These are phyloP conservation scores for Spheniscus mendiculus DNA, from an alignment of 2,113 vertebrate species.

Conservation along the genomic window DNA sequence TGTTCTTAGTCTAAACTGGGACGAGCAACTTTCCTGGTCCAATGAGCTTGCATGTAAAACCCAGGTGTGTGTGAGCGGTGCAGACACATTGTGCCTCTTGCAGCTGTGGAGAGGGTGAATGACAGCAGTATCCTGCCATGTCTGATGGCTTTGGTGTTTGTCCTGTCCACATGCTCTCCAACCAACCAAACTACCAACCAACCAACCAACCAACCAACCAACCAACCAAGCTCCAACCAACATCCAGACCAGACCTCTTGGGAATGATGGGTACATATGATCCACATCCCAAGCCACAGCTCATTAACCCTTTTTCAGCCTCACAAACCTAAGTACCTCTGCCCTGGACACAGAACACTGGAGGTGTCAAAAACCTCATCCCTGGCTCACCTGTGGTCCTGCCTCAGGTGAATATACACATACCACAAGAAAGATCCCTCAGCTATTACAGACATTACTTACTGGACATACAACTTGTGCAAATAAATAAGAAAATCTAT, in stretches of 20 bases:
- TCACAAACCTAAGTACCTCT: neutral
- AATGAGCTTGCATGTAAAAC: neutral
- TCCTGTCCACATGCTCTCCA: neutral
- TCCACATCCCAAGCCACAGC: neutral
- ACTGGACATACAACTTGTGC: neutral
- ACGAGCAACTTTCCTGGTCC: neutral
- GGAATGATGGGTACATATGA: neutral
- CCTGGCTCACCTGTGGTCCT: neutral
- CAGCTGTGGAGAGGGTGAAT: neutral
- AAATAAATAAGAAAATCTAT: neutral
- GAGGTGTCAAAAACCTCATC: neutral
- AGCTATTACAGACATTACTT: neutral
- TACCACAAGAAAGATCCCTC: neutral
- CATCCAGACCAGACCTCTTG: neutral
- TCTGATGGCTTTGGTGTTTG: neutral
- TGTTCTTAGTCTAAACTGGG: neutral
- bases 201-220: neutral
- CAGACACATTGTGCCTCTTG: neutral
- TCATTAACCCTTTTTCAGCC: neutral
- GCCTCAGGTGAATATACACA: neutral
- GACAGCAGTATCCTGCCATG: neutral
- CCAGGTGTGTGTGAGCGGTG: rapidly evolving
- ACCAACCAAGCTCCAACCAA: neutral
- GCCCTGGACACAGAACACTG: no score
- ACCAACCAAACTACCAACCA: neutral